Conservation (phyloP, 2,888 invertebrate species). For the Mylabris sibirica region DNA sequence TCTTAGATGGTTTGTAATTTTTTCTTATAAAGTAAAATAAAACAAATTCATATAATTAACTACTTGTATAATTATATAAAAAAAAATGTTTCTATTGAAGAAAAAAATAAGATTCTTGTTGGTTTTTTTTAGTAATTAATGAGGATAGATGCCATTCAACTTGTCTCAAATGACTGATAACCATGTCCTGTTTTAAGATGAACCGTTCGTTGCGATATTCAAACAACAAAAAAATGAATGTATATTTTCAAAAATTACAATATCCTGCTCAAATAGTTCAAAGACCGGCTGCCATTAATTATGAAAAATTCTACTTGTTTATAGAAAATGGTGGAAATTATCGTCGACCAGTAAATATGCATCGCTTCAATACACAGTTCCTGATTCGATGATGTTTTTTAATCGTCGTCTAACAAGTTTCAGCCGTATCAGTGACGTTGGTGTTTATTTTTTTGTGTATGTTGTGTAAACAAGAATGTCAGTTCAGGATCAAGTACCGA, state of each 20-base stretch:
- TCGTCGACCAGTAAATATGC: background rate
- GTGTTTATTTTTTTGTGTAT: constrained; percentile 14
- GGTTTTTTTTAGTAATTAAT: constrained; percentile 25
- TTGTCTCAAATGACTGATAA: constrained; percentile 30
- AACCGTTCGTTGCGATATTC: background rate
- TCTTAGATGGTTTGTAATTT: background rate
- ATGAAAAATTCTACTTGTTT: constrained; percentile 2
- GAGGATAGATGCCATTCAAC: constrained; percentile 32
- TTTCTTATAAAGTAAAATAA: background rate
- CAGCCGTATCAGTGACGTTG: constrained; percentile 4
- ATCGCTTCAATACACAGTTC: background rate
- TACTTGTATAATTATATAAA: background rate
- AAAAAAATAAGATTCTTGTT: background rate
- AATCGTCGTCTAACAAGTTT: constrained; percentile 21
- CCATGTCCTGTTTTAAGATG: constrained; percentile 21
- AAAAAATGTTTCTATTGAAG: background rate
- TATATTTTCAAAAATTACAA: background rate
- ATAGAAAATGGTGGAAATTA: constrained; percentile 14
- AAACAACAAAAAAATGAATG: background rate
- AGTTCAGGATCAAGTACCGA: constrained; percentile 38
- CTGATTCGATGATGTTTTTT: constrained; percentile 12
- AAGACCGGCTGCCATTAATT: background rate
- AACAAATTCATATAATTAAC: background rate
- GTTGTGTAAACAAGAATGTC: constrained; percentile 28
- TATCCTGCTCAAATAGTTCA: background rate